phyloP scores from a whole-genome alignment of 1,140 invertebrate genomes.

The Asobara japonica region DNA sequence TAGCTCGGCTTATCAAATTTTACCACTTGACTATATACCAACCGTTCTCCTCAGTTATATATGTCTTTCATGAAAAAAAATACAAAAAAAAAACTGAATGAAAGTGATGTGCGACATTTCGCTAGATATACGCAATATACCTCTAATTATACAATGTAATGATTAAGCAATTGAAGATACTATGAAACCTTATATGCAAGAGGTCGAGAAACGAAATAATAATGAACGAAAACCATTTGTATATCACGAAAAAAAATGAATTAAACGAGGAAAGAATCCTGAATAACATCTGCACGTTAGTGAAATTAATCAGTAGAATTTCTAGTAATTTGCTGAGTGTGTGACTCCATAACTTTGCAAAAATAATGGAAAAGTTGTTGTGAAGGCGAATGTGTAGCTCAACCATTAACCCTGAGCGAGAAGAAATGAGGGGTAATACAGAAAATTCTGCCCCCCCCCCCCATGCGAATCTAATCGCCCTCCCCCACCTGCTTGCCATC shows the following conservation, averaged over 20 bases:
- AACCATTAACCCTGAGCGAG: too few relatives aligned
- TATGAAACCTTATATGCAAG: constrained; percentile 44
- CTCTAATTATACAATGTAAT: constrained; percentile 45
- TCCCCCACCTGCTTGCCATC: too few relatives aligned
- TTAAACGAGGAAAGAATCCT: constrained; percentile 60
- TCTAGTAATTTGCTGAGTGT: too few relatives aligned
- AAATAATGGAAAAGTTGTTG: too few relatives aligned
- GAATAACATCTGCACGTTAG: constrained; percentile 41
- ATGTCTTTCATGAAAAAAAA: not conserved
- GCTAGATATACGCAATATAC: constrained; percentile 50
- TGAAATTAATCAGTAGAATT: constrained; percentile 5
- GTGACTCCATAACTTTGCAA: too few relatives aligned
- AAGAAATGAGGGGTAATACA: too few relatives aligned
- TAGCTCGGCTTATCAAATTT: too few relatives aligned
- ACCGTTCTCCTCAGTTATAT: not conserved
- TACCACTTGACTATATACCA: too few relatives aligned
- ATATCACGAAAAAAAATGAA: constrained; percentile 62
- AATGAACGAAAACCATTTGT: constrained; percentile 61
- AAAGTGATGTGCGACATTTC: constrained; percentile 36
- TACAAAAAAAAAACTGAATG: not conserved
- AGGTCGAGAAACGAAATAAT: constrained; percentile 52
- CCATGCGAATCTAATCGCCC: too few relatives aligned
- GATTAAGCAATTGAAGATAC: constrained; percentile 58
- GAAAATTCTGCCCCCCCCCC: not conserved
- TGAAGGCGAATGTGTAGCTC: too few relatives aligned